phyloP scores from a whole-genome alignment of 2,797 vertebrate genomes.

The Microctenopoma stevenorrisi region DNA sequence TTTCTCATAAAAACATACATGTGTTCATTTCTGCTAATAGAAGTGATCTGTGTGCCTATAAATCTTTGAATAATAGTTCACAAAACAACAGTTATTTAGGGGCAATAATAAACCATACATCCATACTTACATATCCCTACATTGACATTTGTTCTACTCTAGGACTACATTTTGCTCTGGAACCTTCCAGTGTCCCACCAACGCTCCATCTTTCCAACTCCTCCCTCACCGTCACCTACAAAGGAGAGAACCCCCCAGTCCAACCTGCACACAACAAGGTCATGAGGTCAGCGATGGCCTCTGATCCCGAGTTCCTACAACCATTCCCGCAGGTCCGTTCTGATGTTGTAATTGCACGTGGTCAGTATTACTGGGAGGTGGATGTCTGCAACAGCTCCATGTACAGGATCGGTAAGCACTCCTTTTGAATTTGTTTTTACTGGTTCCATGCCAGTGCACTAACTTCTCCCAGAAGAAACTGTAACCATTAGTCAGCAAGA shows the following conservation, averaged over 20 bases:
- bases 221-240: slow-evolving; percentile 66
- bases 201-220: slow-evolving; percentile 71
- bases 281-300: slow-evolving; percentile 1
- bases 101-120: background rate
- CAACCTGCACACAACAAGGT: background rate
- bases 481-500: slow-evolving; percentile 43
- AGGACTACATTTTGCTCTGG: slow-evolving; percentile 75
- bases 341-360: slow-evolving; percentile 65
- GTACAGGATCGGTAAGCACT: slow-evolving; percentile 78
- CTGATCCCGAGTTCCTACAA: slow-evolving; percentile 1
- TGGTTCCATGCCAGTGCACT: slow-evolving; percentile 18
- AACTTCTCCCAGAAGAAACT: slow-evolving; percentile 50
- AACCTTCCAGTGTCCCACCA: slow-evolving; percentile 54
- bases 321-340: slow-evolving; percentile 56
- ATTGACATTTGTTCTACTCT: background rate
- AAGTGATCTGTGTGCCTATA: too few relatives aligned
- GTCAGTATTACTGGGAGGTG: slow-evolving; percentile 84
- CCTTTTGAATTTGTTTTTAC: slow-evolving; percentile 26
- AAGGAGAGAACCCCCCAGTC: slow-evolving; percentile 2
- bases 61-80: background rate
- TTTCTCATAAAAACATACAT: background rate
- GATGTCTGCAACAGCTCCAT: slow-evolving; percentile 81
- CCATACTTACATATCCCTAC: background rate
- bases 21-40: too few relatives aligned
- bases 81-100: background rate